Conservation (phyloP, 2,797 vertebrate species). For the Hippopotamyrus pictus region DNA sequence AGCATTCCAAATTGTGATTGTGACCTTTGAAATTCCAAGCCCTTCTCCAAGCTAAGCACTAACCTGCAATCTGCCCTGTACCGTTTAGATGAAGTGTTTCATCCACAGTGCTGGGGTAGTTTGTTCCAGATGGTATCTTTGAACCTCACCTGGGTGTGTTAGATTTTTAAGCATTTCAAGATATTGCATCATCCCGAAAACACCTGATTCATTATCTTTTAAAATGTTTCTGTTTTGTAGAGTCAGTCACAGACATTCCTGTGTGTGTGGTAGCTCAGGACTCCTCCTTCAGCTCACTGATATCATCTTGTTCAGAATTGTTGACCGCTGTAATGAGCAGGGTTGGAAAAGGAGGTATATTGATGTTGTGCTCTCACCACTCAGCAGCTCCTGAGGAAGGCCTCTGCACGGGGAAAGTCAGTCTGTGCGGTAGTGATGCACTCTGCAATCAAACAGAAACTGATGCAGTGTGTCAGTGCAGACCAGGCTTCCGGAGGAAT, state of each 20-base stretch:
- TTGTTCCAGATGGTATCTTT: neutral
- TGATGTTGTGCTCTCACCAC: neutral
- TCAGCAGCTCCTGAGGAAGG: constrained; percentile 72
- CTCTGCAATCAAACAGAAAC: constrained; percentile 86
- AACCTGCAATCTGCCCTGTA: neutral
- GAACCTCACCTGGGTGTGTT: neutral
- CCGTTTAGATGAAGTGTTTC: neutral
- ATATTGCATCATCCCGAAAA: constrained; percentile 8
- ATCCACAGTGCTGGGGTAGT: neutral
- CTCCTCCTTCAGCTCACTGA: neutral
- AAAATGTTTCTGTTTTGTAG: neutral
- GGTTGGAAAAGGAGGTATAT: neutral
- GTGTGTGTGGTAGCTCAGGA: neutral
- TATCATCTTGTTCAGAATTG: neutral
- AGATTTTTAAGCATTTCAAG: constrained; percentile 3
- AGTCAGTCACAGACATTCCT: neutral
- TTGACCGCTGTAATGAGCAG: neutral
- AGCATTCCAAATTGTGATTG: neutral
- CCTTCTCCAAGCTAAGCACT: neutral
- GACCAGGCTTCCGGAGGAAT: constrained; percentile 88
- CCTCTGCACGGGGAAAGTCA: constrained; percentile 83
- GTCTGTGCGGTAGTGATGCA: constrained; percentile 90
- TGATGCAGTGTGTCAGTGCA: constrained; percentile 84
- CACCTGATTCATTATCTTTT: neutral
- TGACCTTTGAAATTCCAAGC: neutral